phyloP scores from a whole-genome alignment of 2,888 invertebrate species.

The Thera britannica region DNA sequence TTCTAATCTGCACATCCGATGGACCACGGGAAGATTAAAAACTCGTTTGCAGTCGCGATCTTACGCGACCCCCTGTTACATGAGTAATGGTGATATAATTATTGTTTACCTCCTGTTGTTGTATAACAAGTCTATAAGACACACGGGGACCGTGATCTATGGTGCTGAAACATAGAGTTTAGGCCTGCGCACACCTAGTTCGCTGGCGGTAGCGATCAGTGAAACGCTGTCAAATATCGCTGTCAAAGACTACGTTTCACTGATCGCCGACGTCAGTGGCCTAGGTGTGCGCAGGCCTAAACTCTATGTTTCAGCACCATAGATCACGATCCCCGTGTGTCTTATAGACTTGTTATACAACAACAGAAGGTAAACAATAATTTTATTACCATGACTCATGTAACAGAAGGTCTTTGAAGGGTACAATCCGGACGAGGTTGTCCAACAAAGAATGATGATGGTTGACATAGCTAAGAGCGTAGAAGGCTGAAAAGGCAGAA shows the following conservation, averaged over 20 bases:
- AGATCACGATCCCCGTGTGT: no score
- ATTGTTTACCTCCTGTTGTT: constrained; percentile 24
- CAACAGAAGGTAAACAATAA: constrained; percentile 31
- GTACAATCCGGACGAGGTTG: background rate
- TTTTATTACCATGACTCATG: constrained; percentile 34
- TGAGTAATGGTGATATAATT: constrained; percentile 35
- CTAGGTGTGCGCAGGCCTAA: no score
- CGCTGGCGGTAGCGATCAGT: no score
- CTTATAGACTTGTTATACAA: constrained; percentile 7
- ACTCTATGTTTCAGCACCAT: no score
- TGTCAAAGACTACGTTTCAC: no score
- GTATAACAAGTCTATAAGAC: background rate
- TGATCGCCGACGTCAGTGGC: no score
- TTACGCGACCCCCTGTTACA: constrained; percentile 35
- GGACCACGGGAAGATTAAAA: constrained; percentile 41
- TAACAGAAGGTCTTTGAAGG: constrained; percentile 28
- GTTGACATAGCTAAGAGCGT: no score
- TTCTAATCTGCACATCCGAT: constrained; percentile 65
- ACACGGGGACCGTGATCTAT: background rate
- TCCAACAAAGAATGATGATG: no score
- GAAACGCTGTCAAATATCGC: no score
- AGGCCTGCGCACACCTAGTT: no score
- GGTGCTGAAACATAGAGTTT: background rate
- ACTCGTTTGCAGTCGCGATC: constrained; percentile 39
- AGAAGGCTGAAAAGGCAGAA: no score